Conservation (phyloP, 2,113 vertebrate genomes). For the Melanerpes formicivorus region DNA sequence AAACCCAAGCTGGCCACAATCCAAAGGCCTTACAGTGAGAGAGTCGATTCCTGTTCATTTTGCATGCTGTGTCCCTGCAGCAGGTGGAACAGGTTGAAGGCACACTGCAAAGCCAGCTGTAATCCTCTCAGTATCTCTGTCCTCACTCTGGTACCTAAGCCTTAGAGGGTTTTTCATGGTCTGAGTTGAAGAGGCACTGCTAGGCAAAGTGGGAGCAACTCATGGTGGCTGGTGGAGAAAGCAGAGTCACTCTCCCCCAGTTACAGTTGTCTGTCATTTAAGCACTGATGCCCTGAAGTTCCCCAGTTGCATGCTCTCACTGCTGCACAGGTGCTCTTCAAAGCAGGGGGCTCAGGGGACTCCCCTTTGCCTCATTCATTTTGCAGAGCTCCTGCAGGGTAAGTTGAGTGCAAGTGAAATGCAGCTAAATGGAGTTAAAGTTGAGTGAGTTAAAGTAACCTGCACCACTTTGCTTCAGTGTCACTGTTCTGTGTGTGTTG, state of each 20-base stretch:
- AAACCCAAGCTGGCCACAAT: too few species aligned
- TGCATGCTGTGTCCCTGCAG: background rate
- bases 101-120: background rate
- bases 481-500: background rate
- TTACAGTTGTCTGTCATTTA: background rate
- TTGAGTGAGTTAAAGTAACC: background rate
- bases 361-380: background rate
- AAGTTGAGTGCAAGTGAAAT: background rate
- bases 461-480: background rate
- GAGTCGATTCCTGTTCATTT: background rate
- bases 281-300: background rate
- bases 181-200: background rate
- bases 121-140: background rate
- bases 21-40: background rate
- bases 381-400: background rate
- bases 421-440: background rate
- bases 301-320: background rate
- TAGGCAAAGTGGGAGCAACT: background rate
- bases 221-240: too few species aligned
- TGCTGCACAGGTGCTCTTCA: background rate
- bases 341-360: background rate
- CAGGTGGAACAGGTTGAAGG: background rate
- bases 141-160: background rate
- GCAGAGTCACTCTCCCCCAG: too few species aligned
- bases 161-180: background rate